Evolutionary conservation across 2,113 vertebrate genomes (phyloP), one percentile per base, ranked within the genome.

Genomic region (Pseudorasbora parva): DNA sequence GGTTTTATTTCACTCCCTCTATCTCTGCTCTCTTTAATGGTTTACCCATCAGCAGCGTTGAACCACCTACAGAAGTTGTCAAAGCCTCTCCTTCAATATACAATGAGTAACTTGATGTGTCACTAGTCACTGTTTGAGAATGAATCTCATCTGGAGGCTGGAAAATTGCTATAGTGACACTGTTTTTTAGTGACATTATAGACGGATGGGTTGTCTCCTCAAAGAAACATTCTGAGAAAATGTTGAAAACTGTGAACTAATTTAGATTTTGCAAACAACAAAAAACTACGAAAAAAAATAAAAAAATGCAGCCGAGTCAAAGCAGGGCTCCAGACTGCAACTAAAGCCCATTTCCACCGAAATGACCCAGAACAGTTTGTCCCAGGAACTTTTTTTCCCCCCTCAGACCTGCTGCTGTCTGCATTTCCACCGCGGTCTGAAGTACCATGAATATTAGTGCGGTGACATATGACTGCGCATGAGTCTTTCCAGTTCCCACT

Each of bases 61-160:
- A 62, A 62, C 59, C 59, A 64, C 33, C 30, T 68, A 68, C 64
- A 68, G 30, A 68, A 68, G 64, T 68, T 68, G 33, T 41, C 64
- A 68, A 68, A 37, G 27, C 19, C 73, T 77, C 51, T 57, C 5
- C 74, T 77, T 37, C 51, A 57, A 41, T 37, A 37, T 23, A 21
- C 54, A 23, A 19, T 30, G 30, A 33, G 9, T 19, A 25, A 51
- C 45, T 17, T 49, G 23, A 74, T 30, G 45, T 74, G 45, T 19
- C 71, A 74, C n/a, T 74, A 17, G 71, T 49, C 17, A 11, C 49
- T 69, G 5, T 74, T 51, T 76, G 27, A 37, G 12, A 77, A 41
- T 37, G 9, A 12, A 37, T 37, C 49, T n/a, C 49, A 76, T 27
- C 23, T 12, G 21, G 21, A 77, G 49, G 27, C 41, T 23, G 19